A percentile compares a stretch with the other conserved stretches of the same genome.
phyloP scores from a whole-genome alignment of 2,888 invertebrate genomes.

The Melipona beecheii region DNA sequence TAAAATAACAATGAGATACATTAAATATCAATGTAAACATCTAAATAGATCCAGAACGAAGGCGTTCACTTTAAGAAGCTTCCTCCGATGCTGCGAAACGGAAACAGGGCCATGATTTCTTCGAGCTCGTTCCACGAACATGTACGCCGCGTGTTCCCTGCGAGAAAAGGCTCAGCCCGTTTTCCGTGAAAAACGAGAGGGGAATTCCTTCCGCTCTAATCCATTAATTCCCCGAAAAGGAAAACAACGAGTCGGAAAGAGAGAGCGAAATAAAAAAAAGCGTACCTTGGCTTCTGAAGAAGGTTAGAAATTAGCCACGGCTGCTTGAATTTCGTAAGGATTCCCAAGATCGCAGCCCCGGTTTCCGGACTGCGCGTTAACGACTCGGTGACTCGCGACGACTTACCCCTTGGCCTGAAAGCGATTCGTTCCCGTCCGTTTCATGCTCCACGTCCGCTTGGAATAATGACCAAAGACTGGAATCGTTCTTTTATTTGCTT shows the following conservation, averaged over 20 bases:
- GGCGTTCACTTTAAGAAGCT: background rate
- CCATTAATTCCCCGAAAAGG: background rate
- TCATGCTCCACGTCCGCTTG: background rate
- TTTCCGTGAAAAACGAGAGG: background rate
- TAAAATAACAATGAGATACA: background rate
- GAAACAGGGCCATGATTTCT: background rate
- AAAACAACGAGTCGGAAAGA: too few species aligned
- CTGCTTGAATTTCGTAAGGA: background rate
- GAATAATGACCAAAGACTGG: background rate
- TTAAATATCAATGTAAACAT: background rate
- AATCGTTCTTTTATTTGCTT: too few species aligned
- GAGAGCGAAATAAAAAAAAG: background rate
- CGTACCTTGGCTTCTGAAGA: background rate
- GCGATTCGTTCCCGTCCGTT: slow-evolving; percentile 1
- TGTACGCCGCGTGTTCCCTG: background rate
- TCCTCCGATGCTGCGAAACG: background rate
- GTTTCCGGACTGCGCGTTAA: slow-evolving; percentile 2
- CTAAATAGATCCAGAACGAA: background rate
- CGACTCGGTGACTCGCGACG: background rate
- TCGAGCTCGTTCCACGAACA: background rate
- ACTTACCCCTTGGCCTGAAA: background rate
- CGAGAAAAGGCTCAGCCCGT: background rate
- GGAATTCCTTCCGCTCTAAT: background rate
- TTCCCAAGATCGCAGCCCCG: background rate
- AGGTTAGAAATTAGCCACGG: background rate